Evolutionary conservation across 2,888 invertebrate species (phyloP), one percentile per base, ranked within the genome.

Genomic region (Nematopogon swammerdamellus): DNA sequence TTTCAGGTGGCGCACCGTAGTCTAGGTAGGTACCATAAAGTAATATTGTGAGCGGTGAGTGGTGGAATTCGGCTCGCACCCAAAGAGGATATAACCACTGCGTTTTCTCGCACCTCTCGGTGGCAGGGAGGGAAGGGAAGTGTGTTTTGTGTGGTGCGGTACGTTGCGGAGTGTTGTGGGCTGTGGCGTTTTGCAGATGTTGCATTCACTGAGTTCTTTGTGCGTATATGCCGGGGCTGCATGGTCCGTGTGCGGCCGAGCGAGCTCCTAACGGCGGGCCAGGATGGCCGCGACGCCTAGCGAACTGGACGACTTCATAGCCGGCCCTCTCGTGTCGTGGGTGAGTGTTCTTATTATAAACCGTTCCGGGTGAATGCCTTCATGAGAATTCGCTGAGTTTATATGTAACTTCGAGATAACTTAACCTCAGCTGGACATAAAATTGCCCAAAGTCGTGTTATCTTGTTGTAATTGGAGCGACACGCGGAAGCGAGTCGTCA

Each of bases 311-410:
- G 90, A 92, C 66, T 89, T 92, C 72, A 83, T 92, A 68, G 84
- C 85, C 67, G 91, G 91, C 63, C 91, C 92, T 63, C 81, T 93
- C 58, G 89, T 92, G 62, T 88, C 88, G 70, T 93, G 92, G 92
- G 92, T 92, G 82, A 85, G 85, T 82, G 72, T 69, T 70, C 70
- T 74, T 62, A 63, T 60, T 69, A 69, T 36, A 36, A 3, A 25
- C 65, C 61, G 62, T 67, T 63, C 63, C 64, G 62, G 57, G 66
- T 66, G 67, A 69, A 63, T 63, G 58, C 56, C 56, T 61, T 60
- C 60, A 59, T 57, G 60, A 61, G 47, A 50, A 50, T 42, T 47
- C 30, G 30, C 18, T 1, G 19, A 19, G 36, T 45, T 44, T 42
- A 19, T 18, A 63, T 65, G 63, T 62, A 61, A 66, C 60, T 62